Conservation (phyloP, 2,888 invertebrate genomes). For the Epistrophe grossulariae region DNA sequence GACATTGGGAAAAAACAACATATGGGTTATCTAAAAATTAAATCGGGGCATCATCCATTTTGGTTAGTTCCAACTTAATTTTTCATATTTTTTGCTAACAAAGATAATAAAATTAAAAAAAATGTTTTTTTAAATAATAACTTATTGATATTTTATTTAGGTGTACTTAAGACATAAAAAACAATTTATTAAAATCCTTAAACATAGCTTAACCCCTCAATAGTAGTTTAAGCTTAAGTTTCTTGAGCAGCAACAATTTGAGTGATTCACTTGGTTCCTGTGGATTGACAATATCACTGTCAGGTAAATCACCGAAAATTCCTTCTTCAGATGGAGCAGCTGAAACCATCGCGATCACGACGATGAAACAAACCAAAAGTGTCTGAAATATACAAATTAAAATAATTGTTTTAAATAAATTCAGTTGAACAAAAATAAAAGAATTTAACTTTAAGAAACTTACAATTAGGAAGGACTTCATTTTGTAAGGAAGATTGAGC, state of each 20-base stretch:
- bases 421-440: too few relatives aligned
- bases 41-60: too few relatives aligned
- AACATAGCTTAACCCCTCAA: conserved; percentile 8
- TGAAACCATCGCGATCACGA: not conserved
- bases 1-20: too few relatives aligned
- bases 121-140: not conserved
- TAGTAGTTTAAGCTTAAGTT: conserved; percentile 1
- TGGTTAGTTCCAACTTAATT: too few relatives aligned
- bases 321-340: conserved; percentile 35
- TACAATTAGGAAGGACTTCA: not conserved
- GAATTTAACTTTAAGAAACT: too few relatives aligned
- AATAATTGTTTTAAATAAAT: too few relatives aligned
- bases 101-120: too few relatives aligned
- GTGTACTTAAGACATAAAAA: not conserved
- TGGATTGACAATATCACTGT: conserved; percentile 17
- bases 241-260: conserved; percentile 23
- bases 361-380: conserved; percentile 12
- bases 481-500: not conserved
- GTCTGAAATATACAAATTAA: not conserved
- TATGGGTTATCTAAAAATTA: too few relatives aligned
- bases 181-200: not conserved
- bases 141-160: not conserved
- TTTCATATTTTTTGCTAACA: too few relatives aligned
- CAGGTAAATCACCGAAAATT: conserved; percentile 19
- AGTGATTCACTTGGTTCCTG: not conserved